These are phyloP conservation scores for Ochotona princeps DNA, from an alignment of 2,113 vertebrate genomes.

Conservation along the genomic window DNA sequence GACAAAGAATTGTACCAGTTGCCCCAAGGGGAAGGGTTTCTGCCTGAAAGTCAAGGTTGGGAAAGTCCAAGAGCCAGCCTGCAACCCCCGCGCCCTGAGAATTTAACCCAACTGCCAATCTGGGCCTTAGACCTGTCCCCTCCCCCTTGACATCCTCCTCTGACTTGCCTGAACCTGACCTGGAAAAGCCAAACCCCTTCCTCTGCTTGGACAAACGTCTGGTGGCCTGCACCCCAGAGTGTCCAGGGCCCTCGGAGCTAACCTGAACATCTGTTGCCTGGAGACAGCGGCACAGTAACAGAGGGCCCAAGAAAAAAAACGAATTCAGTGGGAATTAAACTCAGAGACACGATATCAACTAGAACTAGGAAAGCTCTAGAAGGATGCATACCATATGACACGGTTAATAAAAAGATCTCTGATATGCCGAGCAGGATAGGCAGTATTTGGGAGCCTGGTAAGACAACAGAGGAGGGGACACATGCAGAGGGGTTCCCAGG, in stretches of 20 bases:
- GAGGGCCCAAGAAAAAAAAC: background rate
- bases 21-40: background rate
- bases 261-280: background rate
- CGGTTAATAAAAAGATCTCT: background rate
- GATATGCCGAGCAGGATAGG: background rate
- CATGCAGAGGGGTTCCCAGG: too few species aligned
- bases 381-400: background rate
- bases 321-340: background rate
- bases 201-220: background rate
- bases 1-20: background rate
- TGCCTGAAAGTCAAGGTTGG: background rate
- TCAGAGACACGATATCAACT: background rate
- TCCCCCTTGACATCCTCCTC: rapidly evolving
- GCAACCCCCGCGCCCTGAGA: background rate
- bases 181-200: background rate
- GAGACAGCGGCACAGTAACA: background rate
- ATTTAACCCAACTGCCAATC: background rate
- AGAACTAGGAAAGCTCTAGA: background rate
- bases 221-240: background rate
- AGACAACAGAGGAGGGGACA: too few species aligned
- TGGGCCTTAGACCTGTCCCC: too few species aligned
- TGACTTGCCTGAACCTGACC: too few species aligned
- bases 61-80: background rate
- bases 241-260: background rate
- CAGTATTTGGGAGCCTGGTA: background rate